A percentile compares a stretch with the other conserved stretches of the same genome.
Conservation (phyloP, 64 coral and sea anemone genomes). For the Platygyra sinensis region DNA sequence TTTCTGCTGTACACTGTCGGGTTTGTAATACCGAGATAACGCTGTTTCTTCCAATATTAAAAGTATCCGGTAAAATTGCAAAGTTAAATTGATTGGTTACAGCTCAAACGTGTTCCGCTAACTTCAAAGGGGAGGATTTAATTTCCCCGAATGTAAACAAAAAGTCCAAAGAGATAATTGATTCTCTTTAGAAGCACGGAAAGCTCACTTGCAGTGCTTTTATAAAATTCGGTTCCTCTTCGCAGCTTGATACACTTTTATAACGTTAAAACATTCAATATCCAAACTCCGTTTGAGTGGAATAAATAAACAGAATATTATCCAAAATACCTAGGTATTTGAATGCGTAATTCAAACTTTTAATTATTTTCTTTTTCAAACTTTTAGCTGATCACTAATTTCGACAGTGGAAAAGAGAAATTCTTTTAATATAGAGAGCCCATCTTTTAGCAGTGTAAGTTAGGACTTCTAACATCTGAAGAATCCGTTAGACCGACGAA, state of each 20-base stretch:
- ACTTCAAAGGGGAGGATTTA: background rate
- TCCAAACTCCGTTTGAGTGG: background rate
- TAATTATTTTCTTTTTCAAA: background rate
- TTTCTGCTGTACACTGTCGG: background rate
- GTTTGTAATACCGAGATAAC: background rate
- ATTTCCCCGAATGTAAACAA: background rate
- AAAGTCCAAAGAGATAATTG: background rate
- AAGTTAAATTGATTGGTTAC: constrained; percentile 28
- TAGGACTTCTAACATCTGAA: background rate
- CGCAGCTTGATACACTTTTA: background rate
- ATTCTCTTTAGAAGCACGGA: background rate
- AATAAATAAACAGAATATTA: background rate
- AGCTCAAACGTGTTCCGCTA: background rate
- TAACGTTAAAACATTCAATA: background rate
- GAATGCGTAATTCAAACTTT: background rate
- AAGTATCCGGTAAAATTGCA: constrained; percentile 34
- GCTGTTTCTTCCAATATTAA: background rate
- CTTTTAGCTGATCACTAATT: background rate
- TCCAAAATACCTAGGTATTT: background rate
- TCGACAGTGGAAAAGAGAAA: background rate
- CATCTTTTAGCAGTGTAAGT: background rate
- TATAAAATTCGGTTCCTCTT: background rate
- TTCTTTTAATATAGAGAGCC: background rate
- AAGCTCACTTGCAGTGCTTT: background rate
- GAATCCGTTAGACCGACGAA: background rate